Conservation (phyloP, 2,797 vertebrate species). For the Zonotrichia albicollis region DNA sequence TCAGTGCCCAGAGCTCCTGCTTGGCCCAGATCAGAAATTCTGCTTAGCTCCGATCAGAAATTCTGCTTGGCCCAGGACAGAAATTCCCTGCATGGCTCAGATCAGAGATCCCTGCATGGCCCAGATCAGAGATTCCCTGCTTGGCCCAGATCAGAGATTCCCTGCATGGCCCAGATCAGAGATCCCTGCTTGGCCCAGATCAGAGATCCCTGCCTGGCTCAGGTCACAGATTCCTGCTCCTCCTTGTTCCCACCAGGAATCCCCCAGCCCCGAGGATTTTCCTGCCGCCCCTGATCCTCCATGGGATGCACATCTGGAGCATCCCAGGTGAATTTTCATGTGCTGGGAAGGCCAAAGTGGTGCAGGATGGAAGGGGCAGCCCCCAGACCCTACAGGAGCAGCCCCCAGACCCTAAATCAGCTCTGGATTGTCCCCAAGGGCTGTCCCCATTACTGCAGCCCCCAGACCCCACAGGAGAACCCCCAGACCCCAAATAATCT, state of each 20-base stretch:
- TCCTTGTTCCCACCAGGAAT: background rate
- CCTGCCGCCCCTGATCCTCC: background rate
- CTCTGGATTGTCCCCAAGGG: background rate
- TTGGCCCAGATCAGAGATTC: too few relatives aligned
- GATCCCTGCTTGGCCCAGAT: background rate
- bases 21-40: fast-evolving
- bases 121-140: too few relatives aligned
- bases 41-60: fast-evolving
- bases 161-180: fast-evolving
- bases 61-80: too few relatives aligned
- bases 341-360: background rate
- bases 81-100: too few relatives aligned
- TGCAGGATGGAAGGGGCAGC: background rate
- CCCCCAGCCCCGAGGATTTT: fast-evolving
- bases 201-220: fast-evolving
- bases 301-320: fast-evolving
- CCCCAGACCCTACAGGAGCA: too few relatives aligned
- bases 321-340: fast-evolving
- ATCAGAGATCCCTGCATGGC: too few relatives aligned
- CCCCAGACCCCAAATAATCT: too few relatives aligned
- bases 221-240: background rate
- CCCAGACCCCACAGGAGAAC: too few relatives aligned
- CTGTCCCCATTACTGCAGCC: too few relatives aligned
- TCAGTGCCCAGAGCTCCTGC: background rate
- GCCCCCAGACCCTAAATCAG: background rate